These are phyloP conservation scores for Euura saliciscinereae DNA, from an alignment of 1,140 invertebrate genomes.

Conservation along the genomic window DNA sequence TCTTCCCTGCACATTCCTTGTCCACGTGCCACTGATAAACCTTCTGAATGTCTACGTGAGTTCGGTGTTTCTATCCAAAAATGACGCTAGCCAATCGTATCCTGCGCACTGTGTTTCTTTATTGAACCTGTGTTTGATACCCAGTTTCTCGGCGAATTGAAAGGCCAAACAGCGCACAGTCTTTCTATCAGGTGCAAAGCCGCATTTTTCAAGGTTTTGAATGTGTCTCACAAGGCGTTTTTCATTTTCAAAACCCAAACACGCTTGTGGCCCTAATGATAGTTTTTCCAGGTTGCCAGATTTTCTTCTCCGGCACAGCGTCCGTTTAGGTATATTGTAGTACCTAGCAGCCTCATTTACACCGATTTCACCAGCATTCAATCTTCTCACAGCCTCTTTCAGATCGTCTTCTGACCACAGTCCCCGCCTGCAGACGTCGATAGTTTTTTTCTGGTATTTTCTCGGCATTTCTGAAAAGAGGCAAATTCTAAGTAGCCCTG, in stretches of 20 bases:
- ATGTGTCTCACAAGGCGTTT: conserved; percentile 41
- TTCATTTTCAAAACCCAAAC: conserved; percentile 34
- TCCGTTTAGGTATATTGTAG: conserved; percentile 1
- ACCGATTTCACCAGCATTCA: too few species aligned
- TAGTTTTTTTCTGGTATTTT: too few species aligned
- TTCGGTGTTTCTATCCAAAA: conserved; percentile 45
- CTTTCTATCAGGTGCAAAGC: conserved; percentile 35
- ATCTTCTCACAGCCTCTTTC: too few species aligned
- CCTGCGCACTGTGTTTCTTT: conserved; percentile 40
- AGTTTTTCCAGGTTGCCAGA: conserved; percentile 9
- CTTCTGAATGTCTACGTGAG: conserved; percentile 43
- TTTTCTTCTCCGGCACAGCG: conserved; percentile 6
- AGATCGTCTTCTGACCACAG: too few species aligned
- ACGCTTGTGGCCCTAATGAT: conserved; percentile 8
- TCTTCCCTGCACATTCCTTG: conserved; percentile 40
- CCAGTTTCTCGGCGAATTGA: conserved; percentile 43
- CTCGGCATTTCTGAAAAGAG: too few species aligned
- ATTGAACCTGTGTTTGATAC: conserved; percentile 42
- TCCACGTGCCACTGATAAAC: conserved; percentile 44
- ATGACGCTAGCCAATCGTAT: conserved; percentile 39
- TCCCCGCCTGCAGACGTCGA: too few species aligned
- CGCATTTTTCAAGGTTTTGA: conserved; percentile 31
- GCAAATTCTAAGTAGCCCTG: too few species aligned
- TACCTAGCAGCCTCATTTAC: too few species aligned
- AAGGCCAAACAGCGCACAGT: conserved; percentile 29